A percentile compares a stretch with the other conserved stretches of the same genome.
phyloP scores from a whole-genome alignment of 2,113 vertebrate genomes.

The Poeciliopsis retropinna region DNA sequence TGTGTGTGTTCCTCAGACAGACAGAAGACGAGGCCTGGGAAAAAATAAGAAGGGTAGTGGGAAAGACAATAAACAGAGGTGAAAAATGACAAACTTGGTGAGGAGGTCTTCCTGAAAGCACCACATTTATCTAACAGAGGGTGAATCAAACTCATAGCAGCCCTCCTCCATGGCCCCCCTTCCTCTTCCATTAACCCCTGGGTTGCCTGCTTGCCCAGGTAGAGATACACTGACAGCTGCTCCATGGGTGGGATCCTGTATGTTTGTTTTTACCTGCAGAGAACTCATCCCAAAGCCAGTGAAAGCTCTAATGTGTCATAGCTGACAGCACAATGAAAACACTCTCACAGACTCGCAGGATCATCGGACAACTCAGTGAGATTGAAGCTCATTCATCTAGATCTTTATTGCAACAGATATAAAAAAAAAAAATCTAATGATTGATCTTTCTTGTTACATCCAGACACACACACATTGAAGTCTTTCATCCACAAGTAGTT shows the following conservation, averaged over 20 bases:
- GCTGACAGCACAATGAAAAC: constrained; percentile 73
- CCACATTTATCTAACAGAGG: constrained; percentile 68
- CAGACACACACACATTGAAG: not conserved
- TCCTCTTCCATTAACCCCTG: constrained; percentile 67
- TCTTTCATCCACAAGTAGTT: too few relatives aligned
- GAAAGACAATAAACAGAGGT: constrained; percentile 60
- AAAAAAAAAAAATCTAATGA: constrained; percentile 7
- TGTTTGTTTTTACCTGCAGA: constrained; percentile 78
- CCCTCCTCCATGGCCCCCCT: constrained; percentile 47
- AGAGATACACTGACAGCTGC: constrained; percentile 68
- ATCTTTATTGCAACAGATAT: constrained; percentile 12
- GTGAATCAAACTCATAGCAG: constrained; percentile 39
- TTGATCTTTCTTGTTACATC: not conserved
- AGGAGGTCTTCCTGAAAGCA: constrained; percentile 76
- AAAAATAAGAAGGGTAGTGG: constrained; percentile 20
- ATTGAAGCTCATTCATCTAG: constrained; percentile 30
- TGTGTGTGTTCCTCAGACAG: constrained; percentile 64
- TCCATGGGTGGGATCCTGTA: constrained; percentile 74
- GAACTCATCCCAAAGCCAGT: constrained; percentile 68
- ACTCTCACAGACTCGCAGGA: constrained; percentile 56
- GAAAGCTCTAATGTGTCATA: constrained; percentile 75
- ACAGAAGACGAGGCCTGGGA: constrained; percentile 48
- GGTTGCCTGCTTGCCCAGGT: constrained; percentile 51
- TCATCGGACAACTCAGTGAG: constrained; percentile 46
- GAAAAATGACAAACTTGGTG: constrained; percentile 73